Percentiles rank a stretch among this genome's conserved stretches.
Evolutionary conservation across 2,888 invertebrate species (phyloP).

Genomic region (Leptinotarsa tumamoca): DNA sequence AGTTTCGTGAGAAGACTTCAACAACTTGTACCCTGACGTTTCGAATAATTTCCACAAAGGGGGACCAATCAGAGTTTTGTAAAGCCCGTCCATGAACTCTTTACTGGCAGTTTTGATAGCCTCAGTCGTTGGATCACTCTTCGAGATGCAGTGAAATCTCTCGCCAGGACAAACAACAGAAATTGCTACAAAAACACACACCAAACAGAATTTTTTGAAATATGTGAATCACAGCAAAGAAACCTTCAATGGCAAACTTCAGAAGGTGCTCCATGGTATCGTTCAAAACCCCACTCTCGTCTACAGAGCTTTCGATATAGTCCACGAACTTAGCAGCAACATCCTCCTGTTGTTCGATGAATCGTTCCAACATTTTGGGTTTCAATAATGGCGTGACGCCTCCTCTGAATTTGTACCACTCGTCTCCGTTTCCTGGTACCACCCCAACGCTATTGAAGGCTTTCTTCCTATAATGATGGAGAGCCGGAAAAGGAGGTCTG

Average conservation of each 20-base stretch:
- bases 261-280: slow-evolving; percentile 64
- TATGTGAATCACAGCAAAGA: background rate
- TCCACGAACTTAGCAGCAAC: slow-evolving; percentile 67
- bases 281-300: slow-evolving; percentile 55
- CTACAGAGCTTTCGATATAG: slow-evolving; percentile 60
- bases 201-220: too few relatives aligned
- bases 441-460: slow-evolving; percentile 68
- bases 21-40: slow-evolving; percentile 67
- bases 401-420: slow-evolving; percentile 70
- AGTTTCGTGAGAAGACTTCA: slow-evolving; percentile 68
- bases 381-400: slow-evolving; percentile 69
- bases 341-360: slow-evolving; percentile 62
- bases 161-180: slow-evolving; percentile 69
- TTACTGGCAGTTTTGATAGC: slow-evolving; percentile 67
- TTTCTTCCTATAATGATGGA: slow-evolving; percentile 67
- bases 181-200: slow-evolving; percentile 62
- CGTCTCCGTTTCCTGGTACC: slow-evolving; percentile 71
- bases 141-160: slow-evolving; percentile 64
- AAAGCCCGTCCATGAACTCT: slow-evolving; percentile 68
- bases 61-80: slow-evolving; percentile 66
- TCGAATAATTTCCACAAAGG: slow-evolving; percentile 68
- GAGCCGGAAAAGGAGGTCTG: slow-evolving; percentile 69
- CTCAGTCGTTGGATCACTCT: slow-evolving; percentile 54
- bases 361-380: slow-evolving; percentile 65
- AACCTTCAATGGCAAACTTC: slow-evolving; percentile 66